These are phyloP conservation scores for Leucopsar rothschildi DNA, from an alignment of 2,113 vertebrate genomes.

Conservation along the genomic window DNA sequence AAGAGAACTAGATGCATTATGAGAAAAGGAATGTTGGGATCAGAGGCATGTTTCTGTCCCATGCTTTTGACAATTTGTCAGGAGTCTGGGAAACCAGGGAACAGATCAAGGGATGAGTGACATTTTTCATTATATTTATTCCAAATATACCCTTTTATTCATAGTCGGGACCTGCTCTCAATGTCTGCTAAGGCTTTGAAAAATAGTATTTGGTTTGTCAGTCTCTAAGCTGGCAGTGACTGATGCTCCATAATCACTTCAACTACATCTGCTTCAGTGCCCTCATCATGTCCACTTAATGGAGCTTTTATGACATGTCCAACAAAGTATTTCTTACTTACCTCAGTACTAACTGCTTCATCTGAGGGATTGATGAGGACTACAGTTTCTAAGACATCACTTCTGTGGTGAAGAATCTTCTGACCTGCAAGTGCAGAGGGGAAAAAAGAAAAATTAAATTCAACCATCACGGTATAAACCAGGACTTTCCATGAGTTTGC, in stretches of 20 bases:
- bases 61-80: not conserved
- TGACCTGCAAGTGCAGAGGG: slow-evolving; percentile 80
- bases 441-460: not conserved
- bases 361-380: slow-evolving; percentile 97
- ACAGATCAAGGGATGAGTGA: not conserved
- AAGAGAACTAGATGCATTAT: not conserved
- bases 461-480: not conserved
- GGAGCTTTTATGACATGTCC: not conserved
- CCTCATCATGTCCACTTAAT: not conserved
- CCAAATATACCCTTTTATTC: not conserved
- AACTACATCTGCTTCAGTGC: not conserved
- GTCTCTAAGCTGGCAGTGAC: not conserved
- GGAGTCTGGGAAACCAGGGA: not conserved
- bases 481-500: not conserved
- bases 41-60: not conserved
- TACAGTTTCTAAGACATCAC: slow-evolving; percentile 92
- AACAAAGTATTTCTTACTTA: slow-evolving; percentile 26
- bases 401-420: slow-evolving; percentile 97
- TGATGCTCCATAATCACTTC: not conserved
- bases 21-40: not conserved
- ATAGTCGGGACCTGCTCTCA: not conserved
- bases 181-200: not conserved
- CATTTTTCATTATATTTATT: not conserved
- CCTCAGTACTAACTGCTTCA: slow-evolving; percentile 95
- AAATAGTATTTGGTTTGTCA: not conserved